phyloP scores from a whole-genome alignment of 2,113 vertebrate genomes.

The Spea bombifrons region DNA sequence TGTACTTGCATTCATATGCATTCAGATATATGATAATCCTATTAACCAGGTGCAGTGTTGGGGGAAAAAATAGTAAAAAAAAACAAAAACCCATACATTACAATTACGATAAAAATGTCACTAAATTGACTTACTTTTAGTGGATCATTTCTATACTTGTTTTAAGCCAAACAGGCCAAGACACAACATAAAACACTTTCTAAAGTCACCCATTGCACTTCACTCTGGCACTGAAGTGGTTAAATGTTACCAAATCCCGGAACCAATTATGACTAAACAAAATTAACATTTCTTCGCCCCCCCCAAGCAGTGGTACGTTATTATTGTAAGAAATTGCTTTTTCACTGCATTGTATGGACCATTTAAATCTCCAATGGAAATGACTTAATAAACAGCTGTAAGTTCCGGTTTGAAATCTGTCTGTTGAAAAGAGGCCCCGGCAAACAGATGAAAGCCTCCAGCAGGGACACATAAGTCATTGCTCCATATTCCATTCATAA shows the following conservation, averaged over 20 bases:
- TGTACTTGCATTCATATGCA: too few relatives aligned
- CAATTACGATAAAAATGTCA: too few relatives aligned
- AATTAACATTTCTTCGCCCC: neutral
- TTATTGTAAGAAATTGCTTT: neutral
- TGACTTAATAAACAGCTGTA: constrained; percentile 20
- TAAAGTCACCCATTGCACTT: too few relatives aligned
- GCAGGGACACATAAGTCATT: constrained; percentile 15
- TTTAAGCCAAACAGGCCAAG: too few relatives aligned
- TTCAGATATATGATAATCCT: too few relatives aligned
- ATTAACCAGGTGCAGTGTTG: too few relatives aligned
- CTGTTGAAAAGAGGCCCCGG: constrained; percentile 19
- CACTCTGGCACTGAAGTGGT: neutral
- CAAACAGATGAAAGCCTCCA: neutral
- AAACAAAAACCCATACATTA: too few relatives aligned
- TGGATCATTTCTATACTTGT: too few relatives aligned
- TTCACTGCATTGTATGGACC: neutral
- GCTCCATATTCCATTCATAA: constrained; percentile 44
- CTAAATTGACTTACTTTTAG: too few relatives aligned
- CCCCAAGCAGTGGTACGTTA: neutral
- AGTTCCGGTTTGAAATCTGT: constrained; percentile 26
- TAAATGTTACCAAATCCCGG: neutral
- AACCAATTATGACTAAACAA: too few relatives aligned
- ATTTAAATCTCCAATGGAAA: constrained; percentile 12
- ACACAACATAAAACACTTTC: too few relatives aligned
- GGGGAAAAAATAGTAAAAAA: too few relatives aligned